Base-by-base conservation (phyloP, 2,888 invertebrate genomes). In the Caenorhabditis imperialis region DNA sequence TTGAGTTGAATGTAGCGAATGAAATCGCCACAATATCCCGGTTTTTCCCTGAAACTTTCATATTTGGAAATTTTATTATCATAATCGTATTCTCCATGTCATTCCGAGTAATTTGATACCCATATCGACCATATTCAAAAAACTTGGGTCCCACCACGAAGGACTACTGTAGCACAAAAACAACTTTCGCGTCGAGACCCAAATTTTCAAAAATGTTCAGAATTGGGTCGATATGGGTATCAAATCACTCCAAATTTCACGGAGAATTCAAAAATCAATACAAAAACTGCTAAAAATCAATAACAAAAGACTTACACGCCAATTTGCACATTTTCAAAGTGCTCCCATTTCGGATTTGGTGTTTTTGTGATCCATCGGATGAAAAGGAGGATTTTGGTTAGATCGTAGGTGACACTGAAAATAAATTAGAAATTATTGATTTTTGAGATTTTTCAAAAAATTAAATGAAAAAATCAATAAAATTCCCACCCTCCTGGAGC, bases 281-380 rank as follows among this genome's bases (percentile, higher is more conserved):
- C n/a, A n/a, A n/a, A n/a, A n/a, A n/a, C n/a, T n/a, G n/a, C n/a
- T n/a, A n/a, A n/a, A n/a, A n/a, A n/a, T n/a, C n/a, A n/a, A n/a
- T n/a, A n/a, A n/a, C 50, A 22, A 60, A 60, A 50, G 16, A 60
- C 50, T 14, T 50, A 27, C 7, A 50, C 23, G n/a, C 50, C 38
- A 10, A 50, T 42, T 3, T 48, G 50, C 6, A 0, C 5, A 12
- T 25, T 25, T 50, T 60, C 60, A 10, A 60, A 20, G 4, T 60
- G 50, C 14, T 60, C 60, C 33, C 50, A 40, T 22, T 33, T 18
- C 1, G 6, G 50, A 50, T 42, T 60, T 50, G 22, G 60, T 48
- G 40, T 50, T 38, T 3, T 50, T 44, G n/a, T 51, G 51, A 25
- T 50, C 33, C 16, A 35, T 23, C 6, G 42, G 51, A 10, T 23